Percentiles rank a stretch among this genome's conserved stretches.
phyloP scores from a whole-genome alignment of 1,140 invertebrate genomes.

The Cryptotermes secundus region DNA sequence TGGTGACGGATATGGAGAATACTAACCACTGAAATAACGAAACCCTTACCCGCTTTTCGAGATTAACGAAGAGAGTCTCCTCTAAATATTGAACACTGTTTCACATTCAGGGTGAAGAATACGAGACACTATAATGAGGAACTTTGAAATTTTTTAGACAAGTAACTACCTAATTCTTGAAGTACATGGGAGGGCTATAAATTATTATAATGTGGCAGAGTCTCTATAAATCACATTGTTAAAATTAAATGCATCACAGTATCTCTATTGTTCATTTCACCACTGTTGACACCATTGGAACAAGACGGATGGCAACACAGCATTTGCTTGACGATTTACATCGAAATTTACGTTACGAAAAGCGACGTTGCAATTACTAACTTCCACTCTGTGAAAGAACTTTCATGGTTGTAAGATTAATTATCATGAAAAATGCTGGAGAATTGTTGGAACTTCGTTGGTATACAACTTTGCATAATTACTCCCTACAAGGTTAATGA shows the following conservation, averaged over 20 bases:
- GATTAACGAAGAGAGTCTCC: too few species aligned
- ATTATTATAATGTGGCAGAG: too few species aligned
- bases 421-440: not conserved
- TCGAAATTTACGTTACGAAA: not conserved
- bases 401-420: not conserved
- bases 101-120: too few species aligned
- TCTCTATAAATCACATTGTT: not conserved
- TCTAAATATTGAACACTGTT: too few species aligned
- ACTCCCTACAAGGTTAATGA: too few species aligned
- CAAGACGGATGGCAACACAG: not conserved
- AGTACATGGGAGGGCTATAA: too few species aligned
- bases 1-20: too few species aligned
- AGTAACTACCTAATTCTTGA: not conserved
- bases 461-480: not conserved
- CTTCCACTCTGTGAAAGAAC: not conserved
- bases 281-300: not conserved
- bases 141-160: not conserved
- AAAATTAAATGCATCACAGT: not conserved
- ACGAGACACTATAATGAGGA: not conserved
- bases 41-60: too few species aligned
- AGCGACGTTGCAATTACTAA: not conserved
- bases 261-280: not conserved
- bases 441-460: not conserved
- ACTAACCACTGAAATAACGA: too few species aligned
- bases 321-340: not conserved